A percentile compares a stretch with the other conserved stretches of the same genome.
Evolutionary conservation across 2,113 vertebrate genomes (phyloP).

Genomic region (Felis chaus): DNA sequence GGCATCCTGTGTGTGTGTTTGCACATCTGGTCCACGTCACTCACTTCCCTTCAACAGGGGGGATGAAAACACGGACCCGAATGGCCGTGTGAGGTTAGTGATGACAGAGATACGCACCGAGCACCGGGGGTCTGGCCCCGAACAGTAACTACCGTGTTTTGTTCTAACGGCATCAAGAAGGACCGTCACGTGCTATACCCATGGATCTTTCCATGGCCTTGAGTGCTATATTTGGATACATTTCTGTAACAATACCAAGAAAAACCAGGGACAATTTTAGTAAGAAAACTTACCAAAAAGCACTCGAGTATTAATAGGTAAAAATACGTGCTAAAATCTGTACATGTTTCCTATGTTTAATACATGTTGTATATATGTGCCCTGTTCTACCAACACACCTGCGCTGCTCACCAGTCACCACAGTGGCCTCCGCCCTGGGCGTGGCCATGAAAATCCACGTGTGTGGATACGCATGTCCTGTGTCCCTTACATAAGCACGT

Average conservation of each 20-base stretch:
- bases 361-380: fast-evolving
- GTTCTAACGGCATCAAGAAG: neutral
- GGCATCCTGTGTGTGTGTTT: neutral
- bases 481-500: neutral
- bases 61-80: neutral
- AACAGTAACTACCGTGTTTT: neutral
- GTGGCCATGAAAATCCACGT: neutral
- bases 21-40: too few relatives aligned
- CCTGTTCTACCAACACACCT: fast-evolving
- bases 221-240: neutral
- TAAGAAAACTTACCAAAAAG: neutral
- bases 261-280: neutral
- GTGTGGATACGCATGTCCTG: fast-evolving
- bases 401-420: neutral
- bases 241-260: neutral
- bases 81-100: fast-evolving
- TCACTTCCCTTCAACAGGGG: neutral
- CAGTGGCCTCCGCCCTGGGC: fast-evolving
- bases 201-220: neutral
- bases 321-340: neutral
- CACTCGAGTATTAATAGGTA: neutral
- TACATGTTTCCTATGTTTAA: neutral
- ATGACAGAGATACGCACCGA: neutral
- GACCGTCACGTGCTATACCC: neutral
- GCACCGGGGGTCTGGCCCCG: neutral